Evolutionary conservation across 2,113 vertebrate species (phyloP), one percentile per base, ranked within the genome.

Genomic region (Collichthys lucidus): DNA sequence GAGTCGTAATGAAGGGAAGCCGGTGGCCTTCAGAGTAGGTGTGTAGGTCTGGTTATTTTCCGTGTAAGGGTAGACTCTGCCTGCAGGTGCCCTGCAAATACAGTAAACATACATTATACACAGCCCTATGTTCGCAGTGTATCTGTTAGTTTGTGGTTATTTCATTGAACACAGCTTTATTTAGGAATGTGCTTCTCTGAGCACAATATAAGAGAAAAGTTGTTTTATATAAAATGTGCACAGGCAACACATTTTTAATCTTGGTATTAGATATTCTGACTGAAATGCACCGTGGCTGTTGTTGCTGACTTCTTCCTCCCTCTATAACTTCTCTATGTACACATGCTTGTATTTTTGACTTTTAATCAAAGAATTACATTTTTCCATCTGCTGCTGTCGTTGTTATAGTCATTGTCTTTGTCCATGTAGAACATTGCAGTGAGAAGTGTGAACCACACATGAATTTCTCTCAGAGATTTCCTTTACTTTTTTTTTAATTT

Each of bases 21-120:
- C 97, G 0, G 88, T 96, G 89, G 96, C 98, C 80, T 99, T 99
- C 94, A 96, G 98, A 97, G 95, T 99, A 84, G 98, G 98, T 99
- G 74, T 79, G 91, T 92, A 26, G 61, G 42, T 35, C 40, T 17
- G 35, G 35, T 40, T 40, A 8, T 40, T 40, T 40, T 40, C 35
- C 35, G 8, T 40, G 35, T 40, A 40, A 40, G 9, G 35, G 35
- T 40, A 40, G 35, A 40, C 35, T 40, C 9, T 9, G 35, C 7
- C 35, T 40, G 8, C 35, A 8, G 35, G 35, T 40, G 35, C 35
- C 35, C 35, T 40, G 35, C 35, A 40, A 40, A 0, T 40, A 40
- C 35, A 40, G 35, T 40, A 40, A 40, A 40, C 35, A 24, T 11
- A 56, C 22, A 57, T 24, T 26, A 26, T 26, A 57, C 14, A 3